These are phyloP conservation scores for Gymnothorax reevesii DNA, from an alignment of 2,797 vertebrate species.

Conservation along the genomic window DNA sequence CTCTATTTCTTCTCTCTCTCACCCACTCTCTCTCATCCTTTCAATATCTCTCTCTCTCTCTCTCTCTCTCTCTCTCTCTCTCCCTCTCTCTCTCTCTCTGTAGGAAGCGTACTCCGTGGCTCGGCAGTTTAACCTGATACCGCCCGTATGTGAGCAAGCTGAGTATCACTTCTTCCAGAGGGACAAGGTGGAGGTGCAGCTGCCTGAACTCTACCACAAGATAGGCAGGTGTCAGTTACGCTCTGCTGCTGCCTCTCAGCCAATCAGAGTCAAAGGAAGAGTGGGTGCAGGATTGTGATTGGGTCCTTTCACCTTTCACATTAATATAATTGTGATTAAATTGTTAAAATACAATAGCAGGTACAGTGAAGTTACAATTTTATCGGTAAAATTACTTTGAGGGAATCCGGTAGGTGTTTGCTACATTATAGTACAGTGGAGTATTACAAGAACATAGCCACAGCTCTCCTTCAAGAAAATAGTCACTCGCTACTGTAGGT, in stretches of 20 bases:
- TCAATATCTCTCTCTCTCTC: neutral
- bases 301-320: neutral
- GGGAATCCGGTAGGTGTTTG: too few species aligned
- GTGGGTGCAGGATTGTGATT: neutral
- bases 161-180: conserved; percentile 98
- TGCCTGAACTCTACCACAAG: conserved; percentile 96
- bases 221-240: conserved; percentile 78
- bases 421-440: too few species aligned
- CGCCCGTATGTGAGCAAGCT: conserved; percentile 94
- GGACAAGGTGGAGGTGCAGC: conserved; percentile 97
- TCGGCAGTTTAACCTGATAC: conserved; percentile 97
- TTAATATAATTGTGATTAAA: neutral
- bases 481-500: neutral
- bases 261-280: neutral
- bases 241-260: too few species aligned
- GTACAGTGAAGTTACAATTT: neutral
- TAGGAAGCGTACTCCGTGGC: conserved; percentile 98
- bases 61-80: neutral
- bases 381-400: neutral
- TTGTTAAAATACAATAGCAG: neutral
- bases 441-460: neutral
- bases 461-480: neutral
- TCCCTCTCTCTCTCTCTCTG: conserved; percentile 21
- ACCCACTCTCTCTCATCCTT: neutral
- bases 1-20: neutral